Percentiles rank a stretch among this genome's conserved stretches.
phyloP scores from a whole-genome alignment of 2,888 invertebrate species.

The Patella pellucida region DNA sequence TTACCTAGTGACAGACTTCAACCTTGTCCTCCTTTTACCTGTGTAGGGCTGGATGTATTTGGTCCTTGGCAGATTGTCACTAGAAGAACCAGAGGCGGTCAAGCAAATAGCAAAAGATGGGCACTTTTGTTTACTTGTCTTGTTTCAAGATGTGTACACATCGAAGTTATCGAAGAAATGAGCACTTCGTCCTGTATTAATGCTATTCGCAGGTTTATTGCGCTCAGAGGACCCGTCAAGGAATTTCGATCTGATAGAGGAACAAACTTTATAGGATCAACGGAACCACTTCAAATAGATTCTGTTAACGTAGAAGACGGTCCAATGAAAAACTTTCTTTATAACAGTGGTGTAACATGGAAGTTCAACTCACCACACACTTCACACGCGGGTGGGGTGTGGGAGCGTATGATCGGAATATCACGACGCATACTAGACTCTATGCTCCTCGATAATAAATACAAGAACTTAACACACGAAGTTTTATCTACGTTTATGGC shows the following conservation, averaged over 20 bases:
- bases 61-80: constrained; percentile 37
- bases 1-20: constrained; percentile 32
- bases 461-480: constrained; percentile 31
- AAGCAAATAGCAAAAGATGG: constrained; percentile 33
- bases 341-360: constrained; percentile 26
- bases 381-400: constrained; percentile 37
- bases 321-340: not conserved
- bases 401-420: constrained; percentile 37
- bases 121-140: constrained; percentile 40
- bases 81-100: constrained; percentile 31
- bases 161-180: constrained; percentile 40
- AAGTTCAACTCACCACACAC: constrained; percentile 37
- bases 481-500: constrained; percentile 36
- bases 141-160: constrained; percentile 38
- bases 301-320: too few relatives aligned
- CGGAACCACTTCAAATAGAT: too few relatives aligned
- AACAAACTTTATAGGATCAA: too few relatives aligned
- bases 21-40: constrained; percentile 33
- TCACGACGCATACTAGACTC: constrained; percentile 34
- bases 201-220: constrained; percentile 33
- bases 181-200: constrained; percentile 41
- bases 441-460: constrained; percentile 21
- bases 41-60: constrained; percentile 38
- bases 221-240: constrained; percentile 16
- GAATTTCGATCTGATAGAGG: too few relatives aligned